Conservation (phyloP, 1,140 invertebrate species). For the Drosophila kohkoa region DNA sequence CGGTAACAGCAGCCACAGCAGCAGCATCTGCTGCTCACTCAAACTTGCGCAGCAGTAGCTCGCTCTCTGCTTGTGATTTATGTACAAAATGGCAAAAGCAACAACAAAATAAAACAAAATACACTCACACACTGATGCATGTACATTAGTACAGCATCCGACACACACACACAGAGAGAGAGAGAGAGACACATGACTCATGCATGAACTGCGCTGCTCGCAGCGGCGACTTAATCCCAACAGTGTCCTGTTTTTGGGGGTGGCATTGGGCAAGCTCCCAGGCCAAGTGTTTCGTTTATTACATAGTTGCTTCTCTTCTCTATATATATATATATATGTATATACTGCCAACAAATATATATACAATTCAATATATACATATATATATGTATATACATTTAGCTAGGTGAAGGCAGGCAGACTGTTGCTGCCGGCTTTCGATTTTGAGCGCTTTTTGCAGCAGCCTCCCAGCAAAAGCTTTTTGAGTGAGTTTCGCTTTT, state of each 20-base stretch:
- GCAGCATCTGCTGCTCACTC: slow-evolving; percentile 37
- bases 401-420: slow-evolving; percentile 33
- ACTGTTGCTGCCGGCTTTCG: slow-evolving; percentile 81
- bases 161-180: slow-evolving; percentile 11
- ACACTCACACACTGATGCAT: slow-evolving; percentile 54
- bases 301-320: slow-evolving; percentile 59
- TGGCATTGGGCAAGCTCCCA: slow-evolving; percentile 53
- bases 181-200: slow-evolving; percentile 18
- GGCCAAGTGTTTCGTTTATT: slow-evolving; percentile 34
- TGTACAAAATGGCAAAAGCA: slow-evolving; percentile 80
- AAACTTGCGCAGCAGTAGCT: slow-evolving; percentile 45
- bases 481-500: slow-evolving; percentile 42
- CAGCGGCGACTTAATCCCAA: slow-evolving; percentile 77
- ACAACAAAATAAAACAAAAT: slow-evolving; percentile 62
- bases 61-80: slow-evolving; percentile 74
- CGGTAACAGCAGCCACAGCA: slow-evolving; percentile 41
- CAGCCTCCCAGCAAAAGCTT: slow-evolving; percentile 41
- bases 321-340: slow-evolving; percentile 52
- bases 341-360: slow-evolving; percentile 44
- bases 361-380: slow-evolving; percentile 7
- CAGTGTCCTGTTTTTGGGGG: slow-evolving; percentile 72
- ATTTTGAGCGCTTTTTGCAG: slow-evolving; percentile 40
- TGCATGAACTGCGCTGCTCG: slow-evolving; percentile 43
- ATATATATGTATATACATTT: slow-evolving; percentile 16
- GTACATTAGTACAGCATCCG: slow-evolving; percentile 38